These are phyloP conservation scores for Atopsyche davidsoni DNA, from an alignment of 1,140 invertebrate species.

Conservation along the genomic window DNA sequence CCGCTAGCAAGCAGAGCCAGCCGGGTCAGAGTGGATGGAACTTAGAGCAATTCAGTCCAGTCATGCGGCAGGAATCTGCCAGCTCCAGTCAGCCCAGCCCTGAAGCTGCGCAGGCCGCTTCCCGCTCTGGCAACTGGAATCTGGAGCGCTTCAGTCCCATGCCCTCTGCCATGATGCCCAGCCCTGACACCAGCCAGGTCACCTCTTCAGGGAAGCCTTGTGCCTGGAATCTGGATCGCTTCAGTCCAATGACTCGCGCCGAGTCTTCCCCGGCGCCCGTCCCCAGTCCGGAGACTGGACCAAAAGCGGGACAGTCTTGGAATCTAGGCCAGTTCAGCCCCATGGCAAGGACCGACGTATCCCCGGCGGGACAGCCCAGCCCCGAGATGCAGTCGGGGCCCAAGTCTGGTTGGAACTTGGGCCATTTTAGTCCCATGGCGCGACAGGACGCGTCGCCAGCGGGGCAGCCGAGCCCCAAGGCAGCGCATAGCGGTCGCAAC, in stretches of 20 bases:
- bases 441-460: conserved; percentile 42
- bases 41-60: conserved; percentile 35
- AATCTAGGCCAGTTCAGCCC: conserved; percentile 34
- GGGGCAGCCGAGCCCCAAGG: conserved; percentile 40
- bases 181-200: conserved; percentile 27
- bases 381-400: conserved; percentile 44
- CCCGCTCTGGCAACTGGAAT: conserved; percentile 42
- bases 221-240: conserved; percentile 27
- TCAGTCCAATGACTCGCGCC: conserved; percentile 45
- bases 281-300: conserved; percentile 45
- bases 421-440: conserved; percentile 42
- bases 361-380: conserved; percentile 45
- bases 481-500: conserved; percentile 31
- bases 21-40: conserved; percentile 20
- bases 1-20: conserved; percentile 8
- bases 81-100: conserved; percentile 47
- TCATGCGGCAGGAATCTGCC: conserved; percentile 45
- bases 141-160: conserved; percentile 44
- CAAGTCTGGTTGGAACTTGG: conserved; percentile 38
- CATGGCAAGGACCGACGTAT: conserved; percentile 45
- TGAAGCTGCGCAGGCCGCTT: conserved; percentile 44
- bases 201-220: conserved; percentile 22
- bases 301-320: conserved; percentile 17
- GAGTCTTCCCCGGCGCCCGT: conserved; percentile 46
- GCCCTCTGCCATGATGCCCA: conserved; percentile 34